Base-by-base conservation (phyloP, 2,113 vertebrate species). In the Ophiodon elongatus region DNA sequence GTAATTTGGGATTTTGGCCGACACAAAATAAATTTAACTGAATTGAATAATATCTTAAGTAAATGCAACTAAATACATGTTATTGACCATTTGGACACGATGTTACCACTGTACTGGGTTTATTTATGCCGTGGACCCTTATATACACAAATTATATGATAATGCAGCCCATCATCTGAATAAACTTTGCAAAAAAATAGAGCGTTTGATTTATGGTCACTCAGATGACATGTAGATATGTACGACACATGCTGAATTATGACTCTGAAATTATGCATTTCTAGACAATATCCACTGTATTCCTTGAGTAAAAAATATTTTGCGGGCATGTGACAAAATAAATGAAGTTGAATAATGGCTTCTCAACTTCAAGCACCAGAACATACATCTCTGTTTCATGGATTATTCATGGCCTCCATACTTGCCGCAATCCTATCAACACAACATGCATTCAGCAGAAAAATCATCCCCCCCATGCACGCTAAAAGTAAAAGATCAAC, bases 341-440 rank as follows among this genome's bases (percentile, higher is more conserved):
- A 76, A 68, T 76, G 76, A 90, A 87, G 74, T 81, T 94, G 91
- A 94, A 90, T 79, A 93, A 94, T 94, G 90, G 88, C 80, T 77
- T 66, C 77, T 91, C 86, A 79, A 85, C 79, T 86, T 91, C 73
- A 65, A 89, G 90, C 45, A 14, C 75, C 76, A 43, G 57, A 87
- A 82, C 88, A 90, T 91, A 89, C 85, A 83, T 90, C 87, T 92
- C 52, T 63, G 56, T 78, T 89, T 92, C 85, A 94, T 94, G 90
- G 83, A 84, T 94, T 93, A 93, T 94, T 92, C 91, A 93, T 93
- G 81, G 66, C 6, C 65, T 79, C 64, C 72, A 71, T 73, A 91
- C 83, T 85, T 92, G 92, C 79, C 88, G 84, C 84, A 60, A 52
- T 86, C 80, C 89, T 92, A 94, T 94, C 92, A 90, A 82, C 89